Conservation (phyloP, 2,797 vertebrate species). For the Malurus splendens region DNA sequence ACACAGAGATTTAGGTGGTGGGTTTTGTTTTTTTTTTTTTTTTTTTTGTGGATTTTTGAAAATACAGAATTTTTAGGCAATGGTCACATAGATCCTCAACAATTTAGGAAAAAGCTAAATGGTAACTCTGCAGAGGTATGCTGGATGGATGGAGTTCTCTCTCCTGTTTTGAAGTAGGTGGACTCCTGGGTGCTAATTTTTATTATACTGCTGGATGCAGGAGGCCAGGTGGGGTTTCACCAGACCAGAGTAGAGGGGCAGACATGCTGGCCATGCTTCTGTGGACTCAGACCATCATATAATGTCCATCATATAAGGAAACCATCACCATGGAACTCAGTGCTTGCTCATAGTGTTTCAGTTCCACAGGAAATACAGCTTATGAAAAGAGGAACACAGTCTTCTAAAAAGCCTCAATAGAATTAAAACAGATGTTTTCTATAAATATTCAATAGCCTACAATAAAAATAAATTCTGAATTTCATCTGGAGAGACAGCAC, state of each 20-base stretch:
- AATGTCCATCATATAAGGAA: neutral
- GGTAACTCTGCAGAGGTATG: neutral
- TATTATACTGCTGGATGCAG: neutral
- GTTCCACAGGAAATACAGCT: neutral
- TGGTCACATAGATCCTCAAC: neutral
- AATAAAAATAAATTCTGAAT: neutral
- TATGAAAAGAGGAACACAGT: neutral
- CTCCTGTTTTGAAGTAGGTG: neutral
- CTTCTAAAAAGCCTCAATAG: neutral
- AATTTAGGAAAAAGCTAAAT: neutral
- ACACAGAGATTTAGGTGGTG: fast-evolving
- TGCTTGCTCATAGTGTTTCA: neutral
- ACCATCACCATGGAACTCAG: neutral
- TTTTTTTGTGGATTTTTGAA: fast-evolving
- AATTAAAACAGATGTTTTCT: neutral
- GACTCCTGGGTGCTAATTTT: neutral
- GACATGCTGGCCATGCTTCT: neutral
- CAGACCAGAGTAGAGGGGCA: neutral
- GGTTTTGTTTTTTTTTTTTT: neutral
- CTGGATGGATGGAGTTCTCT: neutral
- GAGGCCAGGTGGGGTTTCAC: neutral
- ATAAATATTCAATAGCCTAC: neutral
- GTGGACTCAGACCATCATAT: neutral
- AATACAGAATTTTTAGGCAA: neutral
- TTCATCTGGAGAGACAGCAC: neutral